Conservation (phyloP, 2,888 invertebrate species). For the Hypolimnas misippus region DNA sequence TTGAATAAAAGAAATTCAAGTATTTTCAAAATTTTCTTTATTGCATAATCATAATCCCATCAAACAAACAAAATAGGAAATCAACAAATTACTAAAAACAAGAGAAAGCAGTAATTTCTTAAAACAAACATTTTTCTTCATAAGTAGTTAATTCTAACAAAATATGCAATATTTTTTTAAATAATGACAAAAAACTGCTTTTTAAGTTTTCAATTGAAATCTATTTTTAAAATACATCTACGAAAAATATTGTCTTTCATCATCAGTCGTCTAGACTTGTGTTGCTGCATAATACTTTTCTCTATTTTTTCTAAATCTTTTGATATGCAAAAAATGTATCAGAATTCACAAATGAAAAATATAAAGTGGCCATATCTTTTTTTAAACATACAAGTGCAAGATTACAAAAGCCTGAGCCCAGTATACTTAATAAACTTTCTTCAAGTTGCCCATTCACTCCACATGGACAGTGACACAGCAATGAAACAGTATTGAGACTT, state of each 20-base stretch:
- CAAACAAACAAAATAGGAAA: slow-evolving; percentile 55
- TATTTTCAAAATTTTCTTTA: slow-evolving; percentile 56
- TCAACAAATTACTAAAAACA: slow-evolving; percentile 61
- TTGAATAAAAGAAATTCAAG: background rate
- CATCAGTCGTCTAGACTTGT: slow-evolving; percentile 50
- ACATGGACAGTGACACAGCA: background rate
- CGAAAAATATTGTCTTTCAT: slow-evolving; percentile 64
- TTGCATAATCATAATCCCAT: slow-evolving; percentile 69
- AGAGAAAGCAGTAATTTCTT: slow-evolving; percentile 50
- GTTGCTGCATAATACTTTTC: slow-evolving; percentile 24
- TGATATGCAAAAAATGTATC: slow-evolving; percentile 56
- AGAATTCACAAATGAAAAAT: slow-evolving; percentile 19
- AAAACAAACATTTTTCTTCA: slow-evolving; percentile 24
- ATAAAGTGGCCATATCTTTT: slow-evolving; percentile 1
- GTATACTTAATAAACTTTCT: slow-evolving; percentile 1
- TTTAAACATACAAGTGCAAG: slow-evolving; percentile 29
- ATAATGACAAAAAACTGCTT: slow-evolving; percentile 13
- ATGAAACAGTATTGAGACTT: background rate
- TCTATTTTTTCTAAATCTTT: slow-evolving; percentile 35
- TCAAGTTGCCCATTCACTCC: background rate
- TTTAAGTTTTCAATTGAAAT: slow-evolving; percentile 5
- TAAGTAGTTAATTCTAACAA: slow-evolving; percentile 29
- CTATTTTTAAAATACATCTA: slow-evolving; percentile 34
- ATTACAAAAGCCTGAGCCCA: slow-evolving; percentile 23
- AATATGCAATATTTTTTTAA: slow-evolving; percentile 20